Evolutionary conservation across 2,888 invertebrate species (phyloP), one percentile per base, ranked within the genome.

Genomic region (Xylota segnis): DNA sequence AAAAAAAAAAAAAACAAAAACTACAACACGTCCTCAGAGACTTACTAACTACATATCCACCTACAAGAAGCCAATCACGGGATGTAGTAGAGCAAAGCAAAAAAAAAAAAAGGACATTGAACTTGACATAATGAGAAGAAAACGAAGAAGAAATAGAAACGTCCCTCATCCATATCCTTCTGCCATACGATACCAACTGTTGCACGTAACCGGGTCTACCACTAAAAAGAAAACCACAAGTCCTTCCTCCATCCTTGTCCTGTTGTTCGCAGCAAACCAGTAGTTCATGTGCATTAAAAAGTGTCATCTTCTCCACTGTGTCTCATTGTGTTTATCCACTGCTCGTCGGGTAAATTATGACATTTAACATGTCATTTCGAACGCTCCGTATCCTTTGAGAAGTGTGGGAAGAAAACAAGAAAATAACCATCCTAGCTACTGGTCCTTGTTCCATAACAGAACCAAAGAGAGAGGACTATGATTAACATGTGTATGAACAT

Each of bases 101-200:
- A 34, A 34, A 34, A 34, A 68, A 79, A 75, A 59, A 54, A 52
- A 86, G 86, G 86, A 86, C 82, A 86, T 82, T 86, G 86, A 82
- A 82, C 86, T 72, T 86, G 76, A 56, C 66, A 82, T 18, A 56
- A 23, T 37, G 32, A 37, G 43, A 54, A 68, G 10, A 18, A 32
- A 37, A 9, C 0, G 34, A 34, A 9, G 34, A 34, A 34, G 5
- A 4, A 34, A 34, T 4, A 29, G 37, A 72, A 45, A n/a, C 32
- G 0, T 47, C 61, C 56, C 63, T 47, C 70, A 78, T 54, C 40
- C 71, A 56, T 75, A 32, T 63, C 59, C 59, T 81, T 43, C 66
- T 76, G 84, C 84, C 71, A 86, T 86, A 72, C 63, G 76, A 82
- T 58, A 77, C 82, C 86, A 86, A 86, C 86, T 86, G 86, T 86